Base-by-base conservation (phyloP, 2,888 invertebrate genomes). In the Platycheirus rosarum region DNA sequence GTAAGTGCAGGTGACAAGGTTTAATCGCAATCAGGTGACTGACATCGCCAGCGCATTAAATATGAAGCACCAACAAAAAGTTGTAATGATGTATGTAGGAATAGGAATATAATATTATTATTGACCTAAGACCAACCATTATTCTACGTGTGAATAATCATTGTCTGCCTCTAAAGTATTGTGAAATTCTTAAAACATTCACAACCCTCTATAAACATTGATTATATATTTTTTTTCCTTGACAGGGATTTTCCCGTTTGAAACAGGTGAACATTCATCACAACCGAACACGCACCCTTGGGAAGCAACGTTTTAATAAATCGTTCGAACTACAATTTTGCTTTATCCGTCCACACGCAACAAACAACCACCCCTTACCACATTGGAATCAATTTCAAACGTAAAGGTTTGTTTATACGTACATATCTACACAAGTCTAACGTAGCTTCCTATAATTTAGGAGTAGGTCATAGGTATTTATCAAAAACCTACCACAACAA, bases 401-500 rank as follows among this genome's bases (percentile, higher is more conserved):
- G 6, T 13, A 13, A 26, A 29, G 29, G 60, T 20, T 40, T 57
- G 26, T 16, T 14, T 1, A 42, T 44, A 18, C 2, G 1, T 16
- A 11, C 18, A 18, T 9, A 16, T 16, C 2, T 14, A 44, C 8
- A 44, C n/a, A n/a, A 13, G n/a, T 1, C 1, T 13, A 14, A 18
- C 8, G 16, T 18, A n/a, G 3, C 23, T 23, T 23, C 23, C 23
- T 23, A 23, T 23, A 23, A 4, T 23, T 23, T 8, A 13, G 18
- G 11, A 37, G 18, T 2, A 37, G n/a, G 20, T 20, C 6, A 35
- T 35, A 16, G 16, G 7, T 48, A 26, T 23, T 8, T 14, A 44
- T 18, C 8, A 8, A 60, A 44, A 60, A 44, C 60, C 60, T 29
- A 44, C 60, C 60, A 1, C 60, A 60, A 60, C 29, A 29, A 29